Base-by-base conservation (phyloP, 2,888 invertebrate species). In the Troides helena region DNA sequence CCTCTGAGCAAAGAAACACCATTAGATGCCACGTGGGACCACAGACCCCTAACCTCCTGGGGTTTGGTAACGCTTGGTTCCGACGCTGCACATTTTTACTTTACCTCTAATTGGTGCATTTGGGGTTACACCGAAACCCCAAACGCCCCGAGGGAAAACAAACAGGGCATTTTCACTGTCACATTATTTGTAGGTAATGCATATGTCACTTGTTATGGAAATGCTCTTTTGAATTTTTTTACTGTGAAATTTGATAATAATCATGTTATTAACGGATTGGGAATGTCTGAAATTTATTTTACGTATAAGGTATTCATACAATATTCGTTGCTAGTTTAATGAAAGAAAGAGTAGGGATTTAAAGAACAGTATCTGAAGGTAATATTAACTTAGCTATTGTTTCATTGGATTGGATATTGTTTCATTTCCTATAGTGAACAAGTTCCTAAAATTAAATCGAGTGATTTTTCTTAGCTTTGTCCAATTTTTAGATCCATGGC, bases 61-160 rank as follows among this genome's bases (percentile, higher is more conserved):
- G 86, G 85, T 78, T 75, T 79, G 82, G 82, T 89, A 87, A 86
- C 85, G 87, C 84, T 86, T 86, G 86, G 90, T 92, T 90, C 90
- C 88, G 87, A 76, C 65, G 70, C 85, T 88, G 89, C 89, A 87
- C 86, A 89, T 88, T 90, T 88, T 90, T 92, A 90, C 87, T 90
- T 90, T 84, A 83, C 92, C 90, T 87, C 91, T 92, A 92, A 92
- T 92, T 91, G 91, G 90, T 86, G 87, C 90, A 87, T 87, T 89
- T 86, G 86, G 84, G 86, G 84, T 81, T 78, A 77, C 80, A 77
- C 76, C 79, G 83, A 84, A 83, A 84, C 89, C 89, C 87, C 82
- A 80, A 76, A 68, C 66, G 77, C 84, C 90, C 79, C 88, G 56
- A 71, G 87, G 84, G 91, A 86, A 77, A 74, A 76, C 76, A 82